Conservation (phyloP, 2,888 invertebrate genomes). For the Epicampocera succincta region DNA sequence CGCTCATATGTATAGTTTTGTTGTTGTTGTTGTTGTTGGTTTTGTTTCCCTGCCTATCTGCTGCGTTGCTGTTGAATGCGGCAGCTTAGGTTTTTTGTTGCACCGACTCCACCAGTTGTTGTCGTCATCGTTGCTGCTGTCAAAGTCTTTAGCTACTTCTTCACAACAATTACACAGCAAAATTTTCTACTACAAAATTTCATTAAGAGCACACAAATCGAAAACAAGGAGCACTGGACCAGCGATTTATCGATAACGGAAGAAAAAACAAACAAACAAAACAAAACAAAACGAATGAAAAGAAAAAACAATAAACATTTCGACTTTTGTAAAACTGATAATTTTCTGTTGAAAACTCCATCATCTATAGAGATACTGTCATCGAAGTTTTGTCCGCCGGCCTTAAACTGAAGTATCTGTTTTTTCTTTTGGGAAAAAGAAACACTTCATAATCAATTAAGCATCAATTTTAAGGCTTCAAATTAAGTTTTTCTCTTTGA, state of each 20-base stretch:
- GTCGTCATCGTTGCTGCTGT: conserved; percentile 37
- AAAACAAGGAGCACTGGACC: conserved; percentile 61
- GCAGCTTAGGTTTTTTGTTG: too few species aligned
- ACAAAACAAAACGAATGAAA: too few species aligned
- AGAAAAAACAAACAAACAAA: conserved; percentile 1
- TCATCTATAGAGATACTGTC: conserved; percentile 44
- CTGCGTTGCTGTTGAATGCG: too few species aligned
- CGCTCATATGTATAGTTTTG: too few species aligned
- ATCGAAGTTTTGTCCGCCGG: conserved; percentile 9
- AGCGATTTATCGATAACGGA: conserved; percentile 67
- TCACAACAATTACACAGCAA: conserved; percentile 67
- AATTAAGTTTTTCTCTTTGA: conserved; percentile 6
- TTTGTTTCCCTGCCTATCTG: neutral
- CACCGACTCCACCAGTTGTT: conserved; percentile 37
- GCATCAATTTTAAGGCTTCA: conserved; percentile 60
- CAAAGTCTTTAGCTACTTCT: conserved; percentile 58
- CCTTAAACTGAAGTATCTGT: conserved; percentile 17
- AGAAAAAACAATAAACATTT: conserved; percentile 56
- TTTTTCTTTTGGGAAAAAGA: too few species aligned
- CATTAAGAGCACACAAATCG: conserved; percentile 44
- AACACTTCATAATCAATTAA: conserved; percentile 67
- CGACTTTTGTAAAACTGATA: conserved; percentile 40
- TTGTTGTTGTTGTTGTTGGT: too few species aligned
- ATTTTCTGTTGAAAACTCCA: conserved; percentile 60
- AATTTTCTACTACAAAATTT: conserved; percentile 26